Conservation (phyloP, 2,113 vertebrate species). For the Entosphenus tridentatus region DNA sequence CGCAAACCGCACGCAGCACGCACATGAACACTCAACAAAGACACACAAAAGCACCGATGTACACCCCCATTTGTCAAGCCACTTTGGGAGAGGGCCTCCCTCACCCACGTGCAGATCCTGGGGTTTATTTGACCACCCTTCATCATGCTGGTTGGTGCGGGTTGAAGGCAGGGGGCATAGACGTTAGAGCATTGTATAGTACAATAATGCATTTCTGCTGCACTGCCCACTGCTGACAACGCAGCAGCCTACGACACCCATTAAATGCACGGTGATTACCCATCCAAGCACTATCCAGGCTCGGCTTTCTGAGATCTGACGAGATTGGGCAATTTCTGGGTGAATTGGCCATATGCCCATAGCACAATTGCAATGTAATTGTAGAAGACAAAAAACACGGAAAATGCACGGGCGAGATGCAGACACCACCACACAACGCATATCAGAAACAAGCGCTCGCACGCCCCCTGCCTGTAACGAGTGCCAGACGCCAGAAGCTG, state of each 20-base stretch:
- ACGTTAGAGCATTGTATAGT: not conserved
- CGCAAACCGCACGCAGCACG: not conserved
- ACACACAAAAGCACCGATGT: not conserved
- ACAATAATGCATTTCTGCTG: not conserved
- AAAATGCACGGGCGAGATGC: too few relatives aligned
- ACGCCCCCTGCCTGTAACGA: too few relatives aligned
- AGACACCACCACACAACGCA: too few relatives aligned
- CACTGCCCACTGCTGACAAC: not conserved
- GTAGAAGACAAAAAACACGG: too few relatives aligned
- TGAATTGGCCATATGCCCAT: too few relatives aligned
- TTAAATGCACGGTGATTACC: not conserved
- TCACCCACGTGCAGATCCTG: not conserved
- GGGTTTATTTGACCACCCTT: not conserved
- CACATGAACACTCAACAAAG: not conserved
- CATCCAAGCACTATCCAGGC: too few relatives aligned
- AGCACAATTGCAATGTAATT: too few relatives aligned
- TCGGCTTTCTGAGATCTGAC: too few relatives aligned
- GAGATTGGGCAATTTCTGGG: too few relatives aligned
- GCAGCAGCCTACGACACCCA: not conserved
- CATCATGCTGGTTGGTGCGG: not conserved
- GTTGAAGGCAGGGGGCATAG: not conserved
- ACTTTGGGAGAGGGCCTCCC: not conserved
- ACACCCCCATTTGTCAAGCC: not conserved
- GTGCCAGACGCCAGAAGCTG: too few relatives aligned
- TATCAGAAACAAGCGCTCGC: too few relatives aligned